These are phyloP conservation scores for Procambarus clarkii DNA, from an alignment of 1,140 invertebrate genomes.

Conservation along the genomic window DNA sequence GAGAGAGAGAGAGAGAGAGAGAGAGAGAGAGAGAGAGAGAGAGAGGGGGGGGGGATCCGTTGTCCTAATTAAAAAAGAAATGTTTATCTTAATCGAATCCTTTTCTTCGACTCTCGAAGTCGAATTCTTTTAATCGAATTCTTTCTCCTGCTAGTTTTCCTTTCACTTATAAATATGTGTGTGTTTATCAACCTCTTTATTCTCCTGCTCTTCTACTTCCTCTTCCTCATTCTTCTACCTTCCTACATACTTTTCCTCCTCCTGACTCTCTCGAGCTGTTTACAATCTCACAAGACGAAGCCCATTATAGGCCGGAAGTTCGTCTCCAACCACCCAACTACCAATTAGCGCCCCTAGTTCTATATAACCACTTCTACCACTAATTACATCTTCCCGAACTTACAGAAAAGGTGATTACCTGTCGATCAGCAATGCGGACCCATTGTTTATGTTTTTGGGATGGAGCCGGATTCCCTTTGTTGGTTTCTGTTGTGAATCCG, in stretches of 20 bases:
- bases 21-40: no score
- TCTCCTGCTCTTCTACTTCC: background rate
- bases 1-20: no score
- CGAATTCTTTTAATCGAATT: no score
- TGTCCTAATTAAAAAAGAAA: no score
- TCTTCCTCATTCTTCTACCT: background rate
- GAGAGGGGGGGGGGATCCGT: no score
- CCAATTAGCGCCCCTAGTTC: background rate
- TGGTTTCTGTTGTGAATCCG: no score
- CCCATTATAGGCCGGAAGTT: background rate
- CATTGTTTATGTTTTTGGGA: background rate
- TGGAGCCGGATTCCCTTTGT: background rate
- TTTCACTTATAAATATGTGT: no score
- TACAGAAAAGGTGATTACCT: background rate
- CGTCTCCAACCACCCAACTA: background rate
- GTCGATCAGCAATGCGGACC: background rate
- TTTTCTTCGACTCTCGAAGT: no score
- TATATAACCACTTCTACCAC: background rate
- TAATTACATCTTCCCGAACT: background rate
- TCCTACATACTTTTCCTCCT: background rate
- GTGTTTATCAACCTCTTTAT: background rate
- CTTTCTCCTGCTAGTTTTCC: no score
- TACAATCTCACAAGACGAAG: background rate
- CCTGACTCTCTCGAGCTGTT: background rate
- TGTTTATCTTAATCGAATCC: no score